These are phyloP conservation scores for roundworm (Caenorhabditis elegans) DNA, from an alignment of 1,140 invertebrate species.

Conservation along the genomic window DNA sequence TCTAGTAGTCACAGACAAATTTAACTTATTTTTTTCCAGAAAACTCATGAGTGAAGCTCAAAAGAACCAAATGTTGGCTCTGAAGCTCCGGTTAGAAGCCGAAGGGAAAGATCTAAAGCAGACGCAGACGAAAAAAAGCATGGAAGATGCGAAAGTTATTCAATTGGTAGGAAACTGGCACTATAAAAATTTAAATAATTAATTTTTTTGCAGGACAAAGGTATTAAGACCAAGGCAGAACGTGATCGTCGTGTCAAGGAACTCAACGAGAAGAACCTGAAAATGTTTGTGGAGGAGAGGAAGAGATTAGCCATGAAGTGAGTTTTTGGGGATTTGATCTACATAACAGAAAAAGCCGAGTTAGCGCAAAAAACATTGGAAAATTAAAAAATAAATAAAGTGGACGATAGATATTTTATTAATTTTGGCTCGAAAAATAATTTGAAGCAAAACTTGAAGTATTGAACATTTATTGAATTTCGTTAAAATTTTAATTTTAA, in stretches of 20 bases:
- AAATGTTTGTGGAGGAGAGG: conserved; percentile 96
- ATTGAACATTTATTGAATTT: no score
- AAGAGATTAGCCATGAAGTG: conserved; percentile 79
- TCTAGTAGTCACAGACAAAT: no score
- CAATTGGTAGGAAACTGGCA: conserved; percentile 45
- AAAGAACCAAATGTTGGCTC: conserved; percentile 81
- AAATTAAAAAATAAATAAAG: no score
- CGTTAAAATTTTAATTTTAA: no score
- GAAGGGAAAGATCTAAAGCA: conserved; percentile 95
- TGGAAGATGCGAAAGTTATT: conserved; percentile 82
- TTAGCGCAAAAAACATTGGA: neutral
- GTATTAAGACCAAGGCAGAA: conserved; percentile 92
- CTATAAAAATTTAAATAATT: neutral
- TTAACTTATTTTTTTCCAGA: conserved; percentile 71
- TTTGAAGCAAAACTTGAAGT: no score
- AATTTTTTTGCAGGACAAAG: conserved; percentile 76
- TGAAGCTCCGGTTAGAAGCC: conserved; percentile 83
- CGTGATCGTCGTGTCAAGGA: conserved; percentile 83
- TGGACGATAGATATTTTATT: no score
- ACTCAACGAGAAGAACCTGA: conserved; percentile 97
- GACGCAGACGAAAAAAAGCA: conserved; percentile 89
- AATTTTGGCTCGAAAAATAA: no score
- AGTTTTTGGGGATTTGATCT: neutral
- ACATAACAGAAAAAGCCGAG: neutral
- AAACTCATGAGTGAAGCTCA: conserved; percentile 85